Percentiles rank a stretch among this genome's conserved stretches.
Evolutionary conservation across 1,140 invertebrate genomes (phyloP).

Genomic region (Prorops nasuta): DNA sequence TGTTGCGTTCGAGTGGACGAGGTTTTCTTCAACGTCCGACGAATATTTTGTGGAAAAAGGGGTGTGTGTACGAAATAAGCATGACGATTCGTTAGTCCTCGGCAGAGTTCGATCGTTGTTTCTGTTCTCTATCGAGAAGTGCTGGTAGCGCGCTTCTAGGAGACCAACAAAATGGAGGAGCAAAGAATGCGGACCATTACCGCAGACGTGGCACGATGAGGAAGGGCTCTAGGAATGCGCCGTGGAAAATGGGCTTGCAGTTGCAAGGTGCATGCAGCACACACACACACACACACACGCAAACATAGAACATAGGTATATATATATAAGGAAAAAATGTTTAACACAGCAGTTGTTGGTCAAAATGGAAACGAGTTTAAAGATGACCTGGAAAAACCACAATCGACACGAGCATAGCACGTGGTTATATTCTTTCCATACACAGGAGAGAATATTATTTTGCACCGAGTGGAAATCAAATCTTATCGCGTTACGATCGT

Average conservation of each 20-base stretch:
- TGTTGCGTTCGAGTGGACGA: no score
- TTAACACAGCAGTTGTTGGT: constrained; percentile 2
- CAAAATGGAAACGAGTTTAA: constrained; percentile 17
- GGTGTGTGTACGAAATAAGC: not conserved
- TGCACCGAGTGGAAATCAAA: no score
- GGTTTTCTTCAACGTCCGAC: no score
- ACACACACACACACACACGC: not conserved
- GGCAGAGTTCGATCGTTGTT: no score
- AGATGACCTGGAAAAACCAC: constrained; percentile 3
- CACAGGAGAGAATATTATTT: no score
- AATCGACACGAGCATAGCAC: no score
- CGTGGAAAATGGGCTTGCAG: constrained; percentile 1
- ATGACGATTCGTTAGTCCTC: no score
- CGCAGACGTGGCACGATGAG: not conserved
- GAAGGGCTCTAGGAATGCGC: not conserved
- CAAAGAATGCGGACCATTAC: not conserved
- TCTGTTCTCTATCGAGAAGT: no score
- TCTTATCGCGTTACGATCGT: no score
- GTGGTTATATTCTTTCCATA: no score
- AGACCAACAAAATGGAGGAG: not conserved
- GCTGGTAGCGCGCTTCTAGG: no score
- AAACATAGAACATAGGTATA: not conserved
- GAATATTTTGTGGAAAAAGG: not conserved
- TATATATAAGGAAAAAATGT: not conserved
- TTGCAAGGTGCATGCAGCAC: not conserved